Percentiles rank a stretch among this genome's conserved stretches.
Evolutionary conservation across 2,113 vertebrate species (phyloP).

Genomic region (Pteruthius melanotis): DNA sequence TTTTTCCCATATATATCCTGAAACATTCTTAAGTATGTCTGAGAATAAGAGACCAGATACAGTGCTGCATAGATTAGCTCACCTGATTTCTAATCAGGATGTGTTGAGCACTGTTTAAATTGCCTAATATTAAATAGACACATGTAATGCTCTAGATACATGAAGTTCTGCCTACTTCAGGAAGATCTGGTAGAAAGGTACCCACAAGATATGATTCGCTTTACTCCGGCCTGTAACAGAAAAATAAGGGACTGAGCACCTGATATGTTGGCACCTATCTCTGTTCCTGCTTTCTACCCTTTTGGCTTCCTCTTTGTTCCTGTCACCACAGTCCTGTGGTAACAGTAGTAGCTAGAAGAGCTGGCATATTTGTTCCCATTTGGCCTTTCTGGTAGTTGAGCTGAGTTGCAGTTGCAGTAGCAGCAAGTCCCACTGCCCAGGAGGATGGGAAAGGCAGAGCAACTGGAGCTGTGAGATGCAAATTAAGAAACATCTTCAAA

Average conservation of each 20-base stretch:
- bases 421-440: neutral
- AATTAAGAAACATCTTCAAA: neutral
- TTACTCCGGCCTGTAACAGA: neutral
- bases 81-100: neutral
- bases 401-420: neutral
- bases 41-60: neutral
- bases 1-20: neutral
- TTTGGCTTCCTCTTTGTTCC: neutral
- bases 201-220: neutral
- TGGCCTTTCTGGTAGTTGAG: neutral
- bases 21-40: neutral
- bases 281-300: neutral
- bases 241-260: neutral
- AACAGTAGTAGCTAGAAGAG: neutral
- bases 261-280: neutral
- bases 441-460: neutral
- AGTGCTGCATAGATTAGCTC: neutral
- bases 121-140: neutral
- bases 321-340: neutral
- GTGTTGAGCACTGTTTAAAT: neutral
- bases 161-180: neutral
- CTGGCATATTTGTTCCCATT: neutral
- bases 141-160: neutral
- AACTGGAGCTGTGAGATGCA: neutral
- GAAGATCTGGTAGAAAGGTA: neutral